Conservation (phyloP, 2,113 vertebrate genomes). For the Theropithecus gelada region DNA sequence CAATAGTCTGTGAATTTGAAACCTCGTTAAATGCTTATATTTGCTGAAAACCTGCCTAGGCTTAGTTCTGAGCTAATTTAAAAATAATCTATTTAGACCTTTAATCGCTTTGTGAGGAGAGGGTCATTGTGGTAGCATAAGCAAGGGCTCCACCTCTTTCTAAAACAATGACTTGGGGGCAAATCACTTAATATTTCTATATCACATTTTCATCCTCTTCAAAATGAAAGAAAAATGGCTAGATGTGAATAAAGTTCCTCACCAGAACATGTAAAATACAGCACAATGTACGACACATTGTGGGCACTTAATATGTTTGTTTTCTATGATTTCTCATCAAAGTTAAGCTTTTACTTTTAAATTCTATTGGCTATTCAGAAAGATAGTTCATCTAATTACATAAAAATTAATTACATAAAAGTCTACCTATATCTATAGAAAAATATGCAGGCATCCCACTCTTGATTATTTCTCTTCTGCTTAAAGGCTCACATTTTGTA, state of each 20-base stretch:
- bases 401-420: slow-evolving; percentile 37
- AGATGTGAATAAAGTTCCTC: background rate
- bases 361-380: slow-evolving; percentile 23
- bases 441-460: background rate
- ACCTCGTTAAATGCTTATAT: slow-evolving; percentile 13
- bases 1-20: slow-evolving; percentile 4
- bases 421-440: background rate
- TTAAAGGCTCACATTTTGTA: slow-evolving; percentile 11
- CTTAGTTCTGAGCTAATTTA: slow-evolving; percentile 42
- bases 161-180: background rate
- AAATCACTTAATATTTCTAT: slow-evolving; percentile 23
- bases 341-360: slow-evolving; percentile 43
- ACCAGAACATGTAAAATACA: background rate
- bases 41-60: slow-evolving; percentile 5
- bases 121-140: background rate
- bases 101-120: slow-evolving; percentile 12
- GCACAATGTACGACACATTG: background rate
- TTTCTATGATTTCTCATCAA: background rate
- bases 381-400: slow-evolving; percentile 39
- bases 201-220: slow-evolving; percentile 26
- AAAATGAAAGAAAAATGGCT: background rate
- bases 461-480: slow-evolving; percentile 9
- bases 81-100: slow-evolving; percentile 53
- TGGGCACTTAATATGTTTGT: background rate
- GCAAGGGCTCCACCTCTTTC: background rate